Percentiles rank a stretch among this genome's conserved stretches.
These are phyloP conservation scores for Myotis vivesi DNA, from an alignment of 2,797 vertebrate species.

Conservation along the genomic window DNA sequence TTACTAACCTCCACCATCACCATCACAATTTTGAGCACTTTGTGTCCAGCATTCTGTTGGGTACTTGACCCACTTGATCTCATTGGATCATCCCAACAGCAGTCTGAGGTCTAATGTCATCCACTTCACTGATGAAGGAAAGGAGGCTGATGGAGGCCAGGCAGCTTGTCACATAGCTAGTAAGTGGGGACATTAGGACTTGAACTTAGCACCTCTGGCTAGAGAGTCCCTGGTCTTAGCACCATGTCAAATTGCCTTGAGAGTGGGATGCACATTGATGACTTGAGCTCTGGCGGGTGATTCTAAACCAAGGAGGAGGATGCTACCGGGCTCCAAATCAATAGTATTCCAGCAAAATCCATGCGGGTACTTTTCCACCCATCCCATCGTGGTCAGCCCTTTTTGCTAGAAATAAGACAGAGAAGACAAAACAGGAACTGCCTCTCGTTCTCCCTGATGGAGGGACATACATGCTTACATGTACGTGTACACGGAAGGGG, in stretches of 20 bases:
- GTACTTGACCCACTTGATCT: background rate
- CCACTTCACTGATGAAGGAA: background rate
- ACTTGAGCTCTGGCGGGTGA: background rate
- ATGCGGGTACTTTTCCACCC: background rate
- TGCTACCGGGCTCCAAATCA: background rate
- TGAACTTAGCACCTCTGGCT: background rate
- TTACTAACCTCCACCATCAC: background rate
- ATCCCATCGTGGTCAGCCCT: background rate
- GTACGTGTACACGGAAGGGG: background rate
- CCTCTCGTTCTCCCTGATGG: background rate
- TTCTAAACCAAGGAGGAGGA: background rate
- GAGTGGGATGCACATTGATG: background rate
- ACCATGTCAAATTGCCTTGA: background rate
- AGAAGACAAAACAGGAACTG: background rate
- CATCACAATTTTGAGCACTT: background rate
- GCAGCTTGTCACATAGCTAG: background rate
- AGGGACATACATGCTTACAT: background rate
- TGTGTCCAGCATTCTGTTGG: background rate
- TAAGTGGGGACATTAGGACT: background rate
- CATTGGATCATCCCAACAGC: background rate
- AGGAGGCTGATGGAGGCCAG: background rate
- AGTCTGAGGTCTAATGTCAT: background rate
- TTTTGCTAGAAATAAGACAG: background rate
- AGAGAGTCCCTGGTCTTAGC: background rate
- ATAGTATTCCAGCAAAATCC: background rate